These are phyloP conservation scores for Rhingia campestris DNA, from an alignment of 2,888 invertebrate genomes.

Conservation along the genomic window DNA sequence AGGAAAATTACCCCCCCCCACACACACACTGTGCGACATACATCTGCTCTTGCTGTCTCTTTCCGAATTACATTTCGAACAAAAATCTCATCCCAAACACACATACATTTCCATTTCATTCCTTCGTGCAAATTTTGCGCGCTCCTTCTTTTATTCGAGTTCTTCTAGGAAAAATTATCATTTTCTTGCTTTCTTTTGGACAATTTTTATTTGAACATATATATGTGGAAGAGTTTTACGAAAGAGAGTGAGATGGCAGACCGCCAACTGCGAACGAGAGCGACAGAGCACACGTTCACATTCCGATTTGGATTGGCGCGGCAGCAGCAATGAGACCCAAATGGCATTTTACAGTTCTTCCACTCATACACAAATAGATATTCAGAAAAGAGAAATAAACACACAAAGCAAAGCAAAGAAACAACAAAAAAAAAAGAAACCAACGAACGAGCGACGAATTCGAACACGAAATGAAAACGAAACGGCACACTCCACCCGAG, in stretches of 20 bases:
- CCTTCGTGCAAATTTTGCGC: constrained; percentile 35
- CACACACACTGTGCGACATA: constrained; percentile 21
- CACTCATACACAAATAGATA: constrained; percentile 74
- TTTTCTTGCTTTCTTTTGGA: constrained; percentile 60
- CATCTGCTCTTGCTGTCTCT: constrained; percentile 41
- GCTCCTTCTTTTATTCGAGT: constrained; percentile 67
- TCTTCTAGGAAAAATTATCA: constrained; percentile 71
- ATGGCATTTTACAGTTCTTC: constrained; percentile 74
- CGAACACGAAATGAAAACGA: constrained; percentile 71
- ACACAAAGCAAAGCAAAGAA: constrained; percentile 35
- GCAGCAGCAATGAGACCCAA: constrained; percentile 71
- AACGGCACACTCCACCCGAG: constrained; percentile 57
- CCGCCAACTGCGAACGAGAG: not conserved
- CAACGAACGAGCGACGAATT: constrained; percentile 51
- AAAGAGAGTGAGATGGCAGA: constrained; percentile 61
- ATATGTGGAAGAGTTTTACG: constrained; percentile 66
- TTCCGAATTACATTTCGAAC: constrained; percentile 67
- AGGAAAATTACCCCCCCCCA: constrained; percentile 23
- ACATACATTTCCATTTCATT: constrained; percentile 67
- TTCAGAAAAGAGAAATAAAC: constrained; percentile 65
- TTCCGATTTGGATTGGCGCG: constrained; percentile 73
- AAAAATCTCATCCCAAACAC: constrained; percentile 61
- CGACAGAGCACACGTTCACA: constrained; percentile 61
- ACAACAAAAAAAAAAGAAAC: too few species aligned
- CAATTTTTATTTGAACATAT: constrained; percentile 72